Conservation (phyloP, 2,888 invertebrate genomes). For the Osmoderma eremita region DNA sequence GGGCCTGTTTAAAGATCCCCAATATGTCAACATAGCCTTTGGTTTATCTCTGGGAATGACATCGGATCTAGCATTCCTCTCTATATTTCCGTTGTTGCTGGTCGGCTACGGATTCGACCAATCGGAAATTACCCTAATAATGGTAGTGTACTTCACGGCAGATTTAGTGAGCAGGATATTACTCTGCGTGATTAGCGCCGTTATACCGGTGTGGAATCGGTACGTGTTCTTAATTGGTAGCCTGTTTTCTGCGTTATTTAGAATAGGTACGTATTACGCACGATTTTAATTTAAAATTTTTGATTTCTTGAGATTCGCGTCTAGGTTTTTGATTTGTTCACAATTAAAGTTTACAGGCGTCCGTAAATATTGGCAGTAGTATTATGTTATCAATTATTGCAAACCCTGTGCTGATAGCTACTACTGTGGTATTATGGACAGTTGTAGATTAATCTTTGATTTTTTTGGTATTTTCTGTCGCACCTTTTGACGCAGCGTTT, state of each 20-base stretch:
- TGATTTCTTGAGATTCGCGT: not conserved
- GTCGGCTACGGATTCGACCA: slow-evolving; percentile 68
- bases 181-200: slow-evolving; percentile 71
- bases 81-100: slow-evolving; percentile 74
- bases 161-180: slow-evolving; percentile 74
- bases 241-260: slow-evolving; percentile 72
- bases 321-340: not conserved
- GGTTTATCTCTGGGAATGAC: slow-evolving; percentile 76
- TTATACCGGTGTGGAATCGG: slow-evolving; percentile 71
- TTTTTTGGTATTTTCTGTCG: no score
- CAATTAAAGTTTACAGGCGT: slow-evolving; percentile 1
- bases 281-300: slow-evolving; percentile 14
- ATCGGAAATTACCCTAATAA: slow-evolving; percentile 72
- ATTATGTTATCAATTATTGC: not conserved
- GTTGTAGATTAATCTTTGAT: no score
- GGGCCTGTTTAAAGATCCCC: slow-evolving; percentile 70
- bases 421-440: no score
- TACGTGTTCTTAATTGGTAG: slow-evolving; percentile 74
- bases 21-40: slow-evolving; percentile 75
- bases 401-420: not conserved
- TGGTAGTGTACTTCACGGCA: slow-evolving; percentile 75
- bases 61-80: slow-evolving; percentile 76
- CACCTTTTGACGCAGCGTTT: no score
- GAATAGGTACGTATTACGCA: slow-evolving; percentile 69
- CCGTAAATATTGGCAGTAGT: not conserved